phyloP scores from a whole-genome alignment of 2,888 invertebrate genomes.

The Phoenoteleia sp. region DNA sequence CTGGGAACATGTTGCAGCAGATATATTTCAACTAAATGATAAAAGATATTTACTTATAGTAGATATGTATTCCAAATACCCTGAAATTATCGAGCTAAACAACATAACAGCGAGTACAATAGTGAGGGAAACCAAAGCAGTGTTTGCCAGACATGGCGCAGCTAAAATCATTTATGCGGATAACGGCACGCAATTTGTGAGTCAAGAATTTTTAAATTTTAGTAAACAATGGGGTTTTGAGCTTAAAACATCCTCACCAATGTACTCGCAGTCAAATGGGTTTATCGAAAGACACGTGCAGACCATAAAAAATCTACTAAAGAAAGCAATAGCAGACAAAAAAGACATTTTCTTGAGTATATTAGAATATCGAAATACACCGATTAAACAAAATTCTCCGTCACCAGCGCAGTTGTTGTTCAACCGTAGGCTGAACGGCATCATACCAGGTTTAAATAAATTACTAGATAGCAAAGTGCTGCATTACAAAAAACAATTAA shows the following conservation, averaged over 20 bases:
- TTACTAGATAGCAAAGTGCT: not conserved
- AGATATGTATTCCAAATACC: slow-evolving; percentile 76
- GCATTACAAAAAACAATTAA: too few relatives aligned
- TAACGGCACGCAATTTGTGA: slow-evolving; percentile 73
- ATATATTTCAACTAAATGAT: slow-evolving; percentile 72
- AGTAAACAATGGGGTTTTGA: slow-evolving; percentile 48
- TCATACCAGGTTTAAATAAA: slow-evolving; percentile 33
- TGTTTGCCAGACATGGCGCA: slow-evolving; percentile 73
- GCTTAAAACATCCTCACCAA: slow-evolving; percentile 28
- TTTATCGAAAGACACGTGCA: slow-evolving; percentile 63
- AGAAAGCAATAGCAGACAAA: slow-evolving; percentile 59
- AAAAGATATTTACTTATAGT: slow-evolving; percentile 73
- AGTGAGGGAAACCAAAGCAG: slow-evolving; percentile 69
- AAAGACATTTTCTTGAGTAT: slow-evolving; percentile 63
- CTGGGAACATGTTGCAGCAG: slow-evolving; percentile 73
- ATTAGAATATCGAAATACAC: slow-evolving; percentile 74
- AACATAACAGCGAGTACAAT: slow-evolving; percentile 66
- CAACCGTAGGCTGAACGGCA: slow-evolving; percentile 57
- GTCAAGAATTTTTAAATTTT: slow-evolving; percentile 41
- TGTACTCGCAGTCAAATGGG: slow-evolving; percentile 43
- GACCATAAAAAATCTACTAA: slow-evolving; percentile 73
- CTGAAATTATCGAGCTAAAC: slow-evolving; percentile 71
- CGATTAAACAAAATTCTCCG: slow-evolving; percentile 44
- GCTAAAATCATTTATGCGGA: slow-evolving; percentile 69
- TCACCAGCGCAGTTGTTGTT: slow-evolving; percentile 74